phyloP scores from a whole-genome alignment of 2,888 invertebrate genomes.

The Nipponacmea schrenckii region DNA sequence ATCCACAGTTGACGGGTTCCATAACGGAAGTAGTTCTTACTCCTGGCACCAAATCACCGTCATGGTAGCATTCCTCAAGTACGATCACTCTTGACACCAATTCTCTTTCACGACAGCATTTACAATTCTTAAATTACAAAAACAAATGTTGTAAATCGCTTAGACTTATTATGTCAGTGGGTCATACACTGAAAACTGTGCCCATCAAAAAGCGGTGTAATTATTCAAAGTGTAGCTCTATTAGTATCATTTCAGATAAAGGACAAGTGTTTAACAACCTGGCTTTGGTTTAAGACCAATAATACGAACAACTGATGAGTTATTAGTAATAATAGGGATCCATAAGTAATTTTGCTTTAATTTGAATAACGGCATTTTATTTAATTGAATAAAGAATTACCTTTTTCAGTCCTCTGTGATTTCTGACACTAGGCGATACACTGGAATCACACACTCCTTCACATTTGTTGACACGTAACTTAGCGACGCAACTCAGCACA shows the following conservation, averaged over 20 bases:
- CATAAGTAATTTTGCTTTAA: too few species aligned
- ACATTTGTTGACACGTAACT: constrained; percentile 90
- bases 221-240: too few species aligned
- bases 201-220: too few species aligned
- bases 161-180: too few species aligned
- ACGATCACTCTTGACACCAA: constrained; percentile 24
- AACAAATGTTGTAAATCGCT: too few species aligned
- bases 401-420: constrained; percentile 43
- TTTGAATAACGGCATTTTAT: too few species aligned
- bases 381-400: constrained; percentile 22
- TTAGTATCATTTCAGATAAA: too few species aligned
- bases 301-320: too few species aligned
- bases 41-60: constrained; percentile 25
- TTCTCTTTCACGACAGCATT: constrained; percentile 36
- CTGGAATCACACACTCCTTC: constrained; percentile 92
- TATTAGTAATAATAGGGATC: too few species aligned
- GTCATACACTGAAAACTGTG: too few species aligned
- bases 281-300: too few species aligned
- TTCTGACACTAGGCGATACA: constrained; percentile 70
- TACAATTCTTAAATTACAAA: constrained; percentile 34
- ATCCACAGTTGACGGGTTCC: constrained; percentile 36
- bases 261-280: too few species aligned
- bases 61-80: constrained; percentile 33
- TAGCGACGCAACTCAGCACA: constrained; percentile 78
- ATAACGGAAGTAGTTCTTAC: constrained; percentile 26